Evolutionary conservation across 23 tunicate species (phyloP), one percentile per base, ranked within the genome.

Genomic region (Styela clava): DNA sequence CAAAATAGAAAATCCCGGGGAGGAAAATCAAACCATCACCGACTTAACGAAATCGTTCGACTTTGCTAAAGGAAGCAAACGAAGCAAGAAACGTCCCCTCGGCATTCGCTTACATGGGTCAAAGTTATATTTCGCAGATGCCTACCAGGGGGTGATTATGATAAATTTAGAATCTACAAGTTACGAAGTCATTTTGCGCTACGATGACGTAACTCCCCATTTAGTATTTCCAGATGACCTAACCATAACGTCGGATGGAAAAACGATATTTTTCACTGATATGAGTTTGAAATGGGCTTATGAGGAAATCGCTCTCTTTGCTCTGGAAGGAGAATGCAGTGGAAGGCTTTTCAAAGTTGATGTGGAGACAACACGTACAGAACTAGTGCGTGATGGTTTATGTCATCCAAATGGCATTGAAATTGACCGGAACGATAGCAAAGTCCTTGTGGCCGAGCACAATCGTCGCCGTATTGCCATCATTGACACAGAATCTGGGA

Each of bases 101-200:
- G 79, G 79, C 31, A 18, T 74, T 22, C 79, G 79, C 19, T 18
- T 74, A n/a, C n/a, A n/a, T n/a, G n/a, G n/a, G n/a, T n/a, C n/a
- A n/a, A n/a, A n/a, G n/a, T n/a, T n/a, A n/a, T n/a, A n/a, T n/a
- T n/a, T n/a, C n/a, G n/a, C n/a, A n/a, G n/a, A n/a, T n/a, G n/a
- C n/a, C n/a, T n/a, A n/a, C n/a, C n/a, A n/a, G n/a, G n/a, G n/a
- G n/a, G n/a, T n/a, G n/a, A n/a, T n/a, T n/a, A n/a, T n/a, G 21
- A 23, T 74, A 18, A 32, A 74, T 20, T 34, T 74, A 19, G 23
- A 52, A 16, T 22, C 51, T 20, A 74, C 31, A 74, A 16, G n/a
- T 16, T 22, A 22, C 21, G 0, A 74, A 31, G 23, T 1, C 19
- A 24, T 74, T 16, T 21, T 74, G 19, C 21, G 33, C 16, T 52